Evolutionary conservation across 2,888 invertebrate species (phyloP).

Genomic region (Philereme transversata): DNA sequence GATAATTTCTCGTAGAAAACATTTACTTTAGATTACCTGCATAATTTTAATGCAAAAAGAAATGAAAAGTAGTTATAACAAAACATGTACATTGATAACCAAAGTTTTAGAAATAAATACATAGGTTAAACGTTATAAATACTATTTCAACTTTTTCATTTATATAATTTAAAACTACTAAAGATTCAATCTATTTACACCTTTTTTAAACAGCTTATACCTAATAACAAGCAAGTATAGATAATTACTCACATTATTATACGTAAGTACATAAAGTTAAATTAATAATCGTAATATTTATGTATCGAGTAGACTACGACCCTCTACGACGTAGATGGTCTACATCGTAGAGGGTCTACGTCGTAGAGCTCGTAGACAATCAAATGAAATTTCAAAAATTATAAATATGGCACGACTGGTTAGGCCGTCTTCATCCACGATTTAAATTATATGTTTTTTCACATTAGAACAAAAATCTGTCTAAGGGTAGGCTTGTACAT

Average conservation of each 20-base stretch:
- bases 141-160: too few species aligned
- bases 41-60: too few species aligned
- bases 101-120: too few species aligned
- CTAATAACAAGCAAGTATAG: slow-evolving; percentile 5
- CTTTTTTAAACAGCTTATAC: slow-evolving; percentile 12
- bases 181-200: slow-evolving; percentile 34
- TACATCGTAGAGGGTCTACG: slow-evolving; percentile 12
- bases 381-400: slow-evolving; percentile 4
- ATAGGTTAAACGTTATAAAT: too few species aligned
- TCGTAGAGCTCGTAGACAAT: slow-evolving; percentile 11
- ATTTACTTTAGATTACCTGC: too few species aligned
- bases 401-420: not conserved
- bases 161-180: slow-evolving; percentile 2
- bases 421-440: slow-evolving; percentile 1
- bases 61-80: too few species aligned
- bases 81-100: too few species aligned
- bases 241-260: not conserved
- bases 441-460: too few species aligned
- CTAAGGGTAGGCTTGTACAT: slow-evolving; percentile 4
- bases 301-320: too few species aligned
- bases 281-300: slow-evolving; percentile 11
- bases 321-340: not conserved
- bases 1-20: too few species aligned
- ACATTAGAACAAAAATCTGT: too few species aligned
- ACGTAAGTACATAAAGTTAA: slow-evolving; percentile 4